Percentiles rank a stretch among this genome's conserved stretches.
Evolutionary conservation across 2,797 vertebrate genomes (phyloP).

Genomic region (Sciurus carolinensis): DNA sequence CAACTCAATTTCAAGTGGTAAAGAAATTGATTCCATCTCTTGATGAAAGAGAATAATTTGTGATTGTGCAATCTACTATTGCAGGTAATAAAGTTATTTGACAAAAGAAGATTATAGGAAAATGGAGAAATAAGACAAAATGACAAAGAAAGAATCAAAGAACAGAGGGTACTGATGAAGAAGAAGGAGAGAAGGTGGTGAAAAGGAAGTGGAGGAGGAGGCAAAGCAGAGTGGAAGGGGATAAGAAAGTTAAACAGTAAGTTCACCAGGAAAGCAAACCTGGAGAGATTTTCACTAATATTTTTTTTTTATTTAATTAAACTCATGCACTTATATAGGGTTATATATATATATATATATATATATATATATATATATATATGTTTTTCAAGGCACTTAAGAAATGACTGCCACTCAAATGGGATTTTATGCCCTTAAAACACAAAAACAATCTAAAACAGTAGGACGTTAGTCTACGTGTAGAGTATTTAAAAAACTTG

Average conservation of each 20-base stretch:
- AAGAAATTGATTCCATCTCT: not conserved
- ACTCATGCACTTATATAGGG: not conserved
- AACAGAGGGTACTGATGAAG: not conserved
- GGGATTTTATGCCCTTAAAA: not conserved
- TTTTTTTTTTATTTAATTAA: not conserved
- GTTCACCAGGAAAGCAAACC: not conserved
- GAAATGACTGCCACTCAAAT: not conserved
- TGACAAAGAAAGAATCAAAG: not conserved
- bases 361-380: too few species aligned
- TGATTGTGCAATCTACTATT: not conserved
- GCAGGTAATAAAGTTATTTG: not conserved
- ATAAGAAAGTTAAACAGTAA: not conserved
- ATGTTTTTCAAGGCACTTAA: not conserved
- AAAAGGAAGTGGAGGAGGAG: not conserved
- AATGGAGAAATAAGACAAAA: not conserved
- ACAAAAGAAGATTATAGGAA: not conserved
- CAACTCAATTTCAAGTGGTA: not conserved
- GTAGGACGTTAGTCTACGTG: not conserved
- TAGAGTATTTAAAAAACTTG: not conserved
- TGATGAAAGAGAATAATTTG: not conserved
- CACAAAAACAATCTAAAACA: not conserved
- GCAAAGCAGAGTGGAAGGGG: accelerated
- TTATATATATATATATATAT: too few species aligned
- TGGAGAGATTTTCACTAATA: not conserved
- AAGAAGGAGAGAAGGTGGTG: not conserved